These are phyloP conservation scores for Poeciliopsis turneri DNA, from an alignment of 2,797 vertebrate genomes.

Conservation along the genomic window DNA sequence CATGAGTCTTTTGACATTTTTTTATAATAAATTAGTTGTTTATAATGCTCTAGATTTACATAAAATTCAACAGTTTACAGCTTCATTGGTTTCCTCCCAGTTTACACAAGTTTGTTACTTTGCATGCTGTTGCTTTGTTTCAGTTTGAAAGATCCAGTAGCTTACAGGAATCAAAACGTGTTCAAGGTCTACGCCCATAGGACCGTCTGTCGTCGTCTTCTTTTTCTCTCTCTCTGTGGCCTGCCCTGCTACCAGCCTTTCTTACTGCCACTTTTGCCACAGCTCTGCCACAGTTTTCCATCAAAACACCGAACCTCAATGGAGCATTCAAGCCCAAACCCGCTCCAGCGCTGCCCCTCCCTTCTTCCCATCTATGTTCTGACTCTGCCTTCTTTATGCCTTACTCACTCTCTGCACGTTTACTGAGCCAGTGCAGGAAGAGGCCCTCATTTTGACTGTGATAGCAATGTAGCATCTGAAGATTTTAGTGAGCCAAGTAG, in stretches of 20 bases:
- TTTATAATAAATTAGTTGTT: not conserved
- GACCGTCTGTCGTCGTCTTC: slow-evolving; percentile 48
- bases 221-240: slow-evolving; percentile 42
- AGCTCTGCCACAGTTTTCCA: slow-evolving; percentile 79
- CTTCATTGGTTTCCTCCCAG: slow-evolving; percentile 49
- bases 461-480: slow-evolving; percentile 21
- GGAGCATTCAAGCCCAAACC: slow-evolving; percentile 77
- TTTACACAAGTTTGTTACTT: slow-evolving; percentile 47
- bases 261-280: slow-evolving; percentile 65
- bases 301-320: slow-evolving; percentile 83
- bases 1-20: not conserved
- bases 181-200: slow-evolving; percentile 46
- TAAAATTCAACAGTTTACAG: slow-evolving; percentile 48
- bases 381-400: slow-evolving; percentile 59
- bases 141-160: slow-evolving; percentile 46
- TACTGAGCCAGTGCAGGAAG: slow-evolving; percentile 52
- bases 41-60: slow-evolving; percentile 1
- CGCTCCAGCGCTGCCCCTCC: slow-evolving; percentile 61
- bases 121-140: slow-evolving; percentile 49
- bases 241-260: slow-evolving; percentile 57
- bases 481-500: slow-evolving; percentile 30
- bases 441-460: slow-evolving; percentile 41
- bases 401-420: slow-evolving; percentile 50
- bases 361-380: slow-evolving; percentile 63
- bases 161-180: slow-evolving; percentile 54